Conservation (phyloP, 2,113 vertebrate genomes). For the Protomyctophum bolini region DNA sequence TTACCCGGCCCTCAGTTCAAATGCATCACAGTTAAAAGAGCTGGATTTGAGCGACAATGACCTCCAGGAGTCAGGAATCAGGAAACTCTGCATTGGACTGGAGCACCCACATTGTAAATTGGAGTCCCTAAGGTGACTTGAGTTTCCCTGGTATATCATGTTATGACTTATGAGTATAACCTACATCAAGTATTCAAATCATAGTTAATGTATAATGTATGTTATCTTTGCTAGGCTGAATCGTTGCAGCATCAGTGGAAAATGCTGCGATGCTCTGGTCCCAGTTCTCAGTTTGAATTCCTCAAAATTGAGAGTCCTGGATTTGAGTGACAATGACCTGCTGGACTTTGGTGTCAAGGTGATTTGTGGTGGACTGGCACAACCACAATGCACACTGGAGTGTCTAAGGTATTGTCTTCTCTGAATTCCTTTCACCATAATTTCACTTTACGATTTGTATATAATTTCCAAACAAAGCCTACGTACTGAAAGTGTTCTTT, state of each 20-base stretch:
- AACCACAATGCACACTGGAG: too few relatives aligned
- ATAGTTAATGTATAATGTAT: too few relatives aligned
- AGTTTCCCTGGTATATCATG: too few relatives aligned
- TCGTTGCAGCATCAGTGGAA: too few relatives aligned
- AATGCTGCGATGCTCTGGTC: too few relatives aligned
- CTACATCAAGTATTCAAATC: too few relatives aligned
- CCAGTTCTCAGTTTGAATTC: too few relatives aligned
- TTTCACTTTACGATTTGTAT: neutral
- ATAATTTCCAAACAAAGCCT: neutral
- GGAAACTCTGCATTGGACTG: neutral
- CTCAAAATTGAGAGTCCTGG: too few relatives aligned
- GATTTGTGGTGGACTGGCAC: neutral
- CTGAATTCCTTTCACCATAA: neutral
- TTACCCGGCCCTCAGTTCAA: neutral
- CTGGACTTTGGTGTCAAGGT: neutral
- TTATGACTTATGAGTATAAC: too few relatives aligned
- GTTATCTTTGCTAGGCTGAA: too few relatives aligned
- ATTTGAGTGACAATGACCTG: too few relatives aligned
- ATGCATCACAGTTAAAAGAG: slow-evolving; percentile 9
- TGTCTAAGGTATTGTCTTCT: neutral
- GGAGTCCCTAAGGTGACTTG: slow-evolving; percentile 8
- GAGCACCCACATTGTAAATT: slow-evolving; percentile 26
- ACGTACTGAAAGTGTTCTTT: neutral
- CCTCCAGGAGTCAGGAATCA: slow-evolving; percentile 26
- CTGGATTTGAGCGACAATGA: slow-evolving; percentile 31